Evolutionary conservation across 2,888 invertebrate genomes (phyloP), one percentile per base, ranked within the genome.

Genomic region (Aelia acuminata): DNA sequence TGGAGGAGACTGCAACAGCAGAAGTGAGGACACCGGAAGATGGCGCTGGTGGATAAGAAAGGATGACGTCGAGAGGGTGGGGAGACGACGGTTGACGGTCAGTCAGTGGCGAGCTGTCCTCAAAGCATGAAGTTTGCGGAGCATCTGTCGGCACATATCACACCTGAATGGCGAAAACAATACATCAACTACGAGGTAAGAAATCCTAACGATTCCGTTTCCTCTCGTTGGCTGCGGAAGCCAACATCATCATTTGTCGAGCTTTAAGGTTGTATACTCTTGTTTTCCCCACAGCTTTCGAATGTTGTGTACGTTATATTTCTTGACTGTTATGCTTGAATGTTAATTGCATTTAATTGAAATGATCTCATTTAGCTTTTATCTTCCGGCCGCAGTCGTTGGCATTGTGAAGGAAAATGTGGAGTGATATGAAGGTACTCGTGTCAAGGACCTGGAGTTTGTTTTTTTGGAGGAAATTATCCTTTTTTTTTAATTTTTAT

Each of bases 161-260:
- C 97, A 88, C 97, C 97, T 89, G 97, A 98, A 94, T 97, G 97
- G 97, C 94, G 97, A 90, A 97, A 97, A 92, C 97, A 98, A 92
- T 98, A 95, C 90, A 95, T 95, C 91, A 95, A 94, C 92, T 95
- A 95, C 93, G 95, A 95, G 94, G 95, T 95, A 92, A 90, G 84
- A 84, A 26, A 26, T 63, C 26, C 11, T 15, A 43, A 0, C 20
- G 1, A 13, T 70, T 15, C 7, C 7, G 15, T 70, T 13, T 57
- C 3, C 4, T 18, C 4, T 3, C 35, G 1, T 11, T 70, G 26
- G 13, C 5, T 31, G 26, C 43, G 4, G 43, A 11, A 18, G 10
- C 10, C 0, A n/a, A 13, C 15, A 5, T 13, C 47, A 43, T n/a
- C 2, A 7, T 31, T 22, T 8, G 26, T 26, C 10, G 22, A 49